A percentile compares a stretch with the other conserved stretches of the same genome.
Conservation (phyloP, 2,888 invertebrate species). For the Melinopterus prodromus region DNA sequence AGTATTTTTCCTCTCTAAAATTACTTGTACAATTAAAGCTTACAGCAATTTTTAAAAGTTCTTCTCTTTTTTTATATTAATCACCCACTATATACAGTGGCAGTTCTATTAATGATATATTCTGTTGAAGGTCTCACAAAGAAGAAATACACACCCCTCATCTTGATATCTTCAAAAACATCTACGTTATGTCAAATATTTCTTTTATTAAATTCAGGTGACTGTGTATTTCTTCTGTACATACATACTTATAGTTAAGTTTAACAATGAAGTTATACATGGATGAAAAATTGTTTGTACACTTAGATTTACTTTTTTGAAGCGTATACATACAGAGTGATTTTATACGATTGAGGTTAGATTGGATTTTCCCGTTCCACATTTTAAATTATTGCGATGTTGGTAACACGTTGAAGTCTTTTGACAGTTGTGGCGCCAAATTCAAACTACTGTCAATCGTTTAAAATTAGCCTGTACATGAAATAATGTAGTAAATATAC, state of each 20-base stretch:
- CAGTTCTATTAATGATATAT: slow-evolving; percentile 53
- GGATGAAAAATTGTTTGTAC: slow-evolving; percentile 43
- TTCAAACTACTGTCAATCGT: neutral
- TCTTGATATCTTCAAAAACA: too few relatives aligned
- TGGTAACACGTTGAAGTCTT: too few relatives aligned
- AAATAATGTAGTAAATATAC: too few relatives aligned
- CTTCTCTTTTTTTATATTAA: slow-evolving; percentile 43
- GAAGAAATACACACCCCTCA: neutral
- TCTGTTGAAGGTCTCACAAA: neutral
- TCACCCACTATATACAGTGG: slow-evolving; percentile 45
- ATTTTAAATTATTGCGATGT: too few relatives aligned
- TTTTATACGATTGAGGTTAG: too few relatives aligned
- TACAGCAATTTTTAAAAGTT: slow-evolving; percentile 51
- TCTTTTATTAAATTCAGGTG: neutral
- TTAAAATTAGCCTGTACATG: neutral
- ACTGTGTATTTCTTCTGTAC: neutral
- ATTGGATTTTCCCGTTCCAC: too few relatives aligned
- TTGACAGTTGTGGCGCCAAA: too few relatives aligned
- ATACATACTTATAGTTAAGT: slow-evolving; percentile 18
- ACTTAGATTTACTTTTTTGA: slow-evolving; percentile 39
- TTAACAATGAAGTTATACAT: slow-evolving; percentile 23
- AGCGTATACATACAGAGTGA: slow-evolving; percentile 31
- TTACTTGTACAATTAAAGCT: slow-evolving; percentile 56
- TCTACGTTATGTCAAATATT: neutral
- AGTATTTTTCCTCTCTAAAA: slow-evolving; percentile 9